Evolutionary conservation across 2,888 invertebrate species (phyloP).

Genomic region (Tromatobia lineatoria): DNA sequence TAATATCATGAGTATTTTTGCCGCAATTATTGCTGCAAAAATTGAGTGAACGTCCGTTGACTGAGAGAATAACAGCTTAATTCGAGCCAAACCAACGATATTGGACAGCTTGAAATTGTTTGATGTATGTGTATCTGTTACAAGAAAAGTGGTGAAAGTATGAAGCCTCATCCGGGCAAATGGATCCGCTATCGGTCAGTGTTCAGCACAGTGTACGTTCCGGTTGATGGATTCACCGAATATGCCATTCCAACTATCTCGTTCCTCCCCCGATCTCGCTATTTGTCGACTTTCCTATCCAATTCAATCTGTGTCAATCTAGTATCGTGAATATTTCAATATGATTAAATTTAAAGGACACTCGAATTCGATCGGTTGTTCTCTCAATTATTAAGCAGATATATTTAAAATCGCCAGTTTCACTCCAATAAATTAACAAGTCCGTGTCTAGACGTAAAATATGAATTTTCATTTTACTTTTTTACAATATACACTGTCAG

Average conservation of each 20-base stretch:
- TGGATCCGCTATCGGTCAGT: conserved; percentile 21
- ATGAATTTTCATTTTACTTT: no score
- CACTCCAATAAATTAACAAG: no score
- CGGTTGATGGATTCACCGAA: conserved; percentile 29
- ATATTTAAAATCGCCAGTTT: background rate
- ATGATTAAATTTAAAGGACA: background rate
- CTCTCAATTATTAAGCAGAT: background rate
- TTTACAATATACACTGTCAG: no score
- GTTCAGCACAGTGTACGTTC: conserved; percentile 4
- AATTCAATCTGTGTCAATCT: background rate
- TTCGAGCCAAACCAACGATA: conserved; percentile 20
- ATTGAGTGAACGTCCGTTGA: conserved; percentile 13
- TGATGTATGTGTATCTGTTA: conserved; percentile 2
- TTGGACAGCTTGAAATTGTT: conserved; percentile 31
- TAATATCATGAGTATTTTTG: conserved; percentile 6
- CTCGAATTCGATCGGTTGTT: background rate
- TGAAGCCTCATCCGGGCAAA: conserved; percentile 20
- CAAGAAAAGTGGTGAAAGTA: background rate
- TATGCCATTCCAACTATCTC: conserved; percentile 13
- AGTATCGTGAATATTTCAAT: conserved; percentile 2
- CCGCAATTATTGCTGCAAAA: conserved; percentile 14
- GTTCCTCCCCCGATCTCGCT: background rate
- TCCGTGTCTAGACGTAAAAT: no score
- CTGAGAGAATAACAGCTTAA: conserved; percentile 32
- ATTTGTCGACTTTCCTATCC: conserved; percentile 3